Evolutionary conservation across 1,140 invertebrate genomes (phyloP).

Genomic region (Tribolium castaneum): DNA sequence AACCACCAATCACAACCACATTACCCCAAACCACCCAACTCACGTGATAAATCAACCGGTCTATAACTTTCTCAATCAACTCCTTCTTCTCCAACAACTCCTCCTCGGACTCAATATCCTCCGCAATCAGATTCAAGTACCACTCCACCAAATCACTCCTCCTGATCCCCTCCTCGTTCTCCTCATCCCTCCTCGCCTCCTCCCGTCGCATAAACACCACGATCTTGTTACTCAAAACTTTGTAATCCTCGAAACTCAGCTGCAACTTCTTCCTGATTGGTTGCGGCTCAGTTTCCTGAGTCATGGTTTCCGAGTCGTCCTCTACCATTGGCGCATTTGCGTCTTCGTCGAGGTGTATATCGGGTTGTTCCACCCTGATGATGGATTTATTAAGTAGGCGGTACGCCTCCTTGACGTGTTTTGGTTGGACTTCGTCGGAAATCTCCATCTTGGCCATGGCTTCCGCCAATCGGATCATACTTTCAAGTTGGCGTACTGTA

Average conservation of each 20-base stretch:
- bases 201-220: constrained; percentile 88
- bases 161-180: constrained; percentile 73
- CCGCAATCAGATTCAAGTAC: constrained; percentile 93
- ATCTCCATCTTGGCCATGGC: constrained; percentile 97
- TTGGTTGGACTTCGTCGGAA: constrained; percentile 84
- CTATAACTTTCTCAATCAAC: constrained; percentile 95
- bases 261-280: constrained; percentile 84
- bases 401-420: constrained; percentile 95
- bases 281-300: constrained; percentile 39
- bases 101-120: constrained; percentile 90
- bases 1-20: constrained; percentile 58
- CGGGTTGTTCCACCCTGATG: constrained; percentile 96
- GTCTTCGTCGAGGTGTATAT: constrained; percentile 88
- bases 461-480: constrained; percentile 95
- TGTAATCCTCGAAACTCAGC: constrained; percentile 96
- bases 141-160: constrained; percentile 91
- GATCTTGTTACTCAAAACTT: constrained; percentile 91
- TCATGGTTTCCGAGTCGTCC: constrained; percentile 41
- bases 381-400: constrained; percentile 98
- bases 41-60: constrained; percentile 91
- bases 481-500: constrained; percentile 99
- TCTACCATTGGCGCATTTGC: constrained; percentile 58
- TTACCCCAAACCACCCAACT: constrained; percentile 60
- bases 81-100: constrained; percentile 91
- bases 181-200: constrained; percentile 76